Base-by-base conservation (phyloP, 2,888 invertebrate species). In the Myopa tessellatipennis region DNA sequence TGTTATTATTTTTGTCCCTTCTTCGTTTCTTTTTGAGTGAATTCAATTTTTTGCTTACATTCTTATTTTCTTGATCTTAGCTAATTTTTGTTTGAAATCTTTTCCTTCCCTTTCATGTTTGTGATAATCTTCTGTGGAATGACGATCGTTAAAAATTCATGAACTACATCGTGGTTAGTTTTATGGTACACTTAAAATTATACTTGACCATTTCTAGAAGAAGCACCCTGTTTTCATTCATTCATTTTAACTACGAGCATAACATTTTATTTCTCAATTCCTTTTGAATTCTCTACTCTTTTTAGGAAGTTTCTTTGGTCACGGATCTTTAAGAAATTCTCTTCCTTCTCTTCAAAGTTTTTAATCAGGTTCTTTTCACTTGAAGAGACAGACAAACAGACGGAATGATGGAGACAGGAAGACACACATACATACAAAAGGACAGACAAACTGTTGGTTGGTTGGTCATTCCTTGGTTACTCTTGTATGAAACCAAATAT, bases 11-110 rank as follows among this genome's bases (percentile, higher is more conserved):
- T 36, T 45, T n/a, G 45, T 26, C n/a, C 18, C 3, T 34, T 68
- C 4, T 34, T 45, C 12, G n/a, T 65, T 74, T 76, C 50, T 68
- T 55, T 34, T 63, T 63, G 18, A 60, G 8, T 34, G 34, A 73
- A 73, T 73, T 73, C 45, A 73, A 73, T 73, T 73, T 73, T 58
- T 73, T 45, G 40, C 38, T 40, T 73, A 18, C 38, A 14, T 55
- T 72, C 38, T 36, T 61, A 18, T 50, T 63, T 73, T 38, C 63
- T 40, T 63, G 73, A 14, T 60, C 65, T 61, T 76, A 18, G 67
- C 60, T 45, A 36, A 55, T 45, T 70, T 70, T 73, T 34, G 3
- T 63, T 18, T 12, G 6, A 63, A 63, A 63, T 63, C n/a, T 34
- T 63, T 18, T 63, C 14, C 26, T 63, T 63, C 26, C 12, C 12